Conservation (phyloP, 2,888 invertebrate genomes). For the Latrodectus hesperus region DNA sequence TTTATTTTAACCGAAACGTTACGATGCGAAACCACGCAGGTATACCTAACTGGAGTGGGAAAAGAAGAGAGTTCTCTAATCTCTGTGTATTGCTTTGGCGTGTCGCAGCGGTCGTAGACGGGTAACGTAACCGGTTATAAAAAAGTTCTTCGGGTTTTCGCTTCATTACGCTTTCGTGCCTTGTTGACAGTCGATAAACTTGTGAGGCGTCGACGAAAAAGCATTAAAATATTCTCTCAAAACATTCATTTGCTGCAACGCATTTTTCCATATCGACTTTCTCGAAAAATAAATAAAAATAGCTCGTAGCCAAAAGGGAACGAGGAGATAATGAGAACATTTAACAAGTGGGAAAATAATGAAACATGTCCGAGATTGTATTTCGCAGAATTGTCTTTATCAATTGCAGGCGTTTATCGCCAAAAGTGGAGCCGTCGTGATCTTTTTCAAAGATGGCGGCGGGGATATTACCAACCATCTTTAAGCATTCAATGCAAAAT, state of each 20-base stretch:
- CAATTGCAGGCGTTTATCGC: too few species aligned
- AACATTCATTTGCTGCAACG: background rate
- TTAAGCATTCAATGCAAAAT: too few species aligned
- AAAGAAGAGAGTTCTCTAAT: conserved; percentile 18
- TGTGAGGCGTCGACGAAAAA: background rate
- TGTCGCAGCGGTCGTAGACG: conserved; percentile 32
- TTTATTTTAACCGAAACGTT: conserved; percentile 48
- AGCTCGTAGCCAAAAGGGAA: too few species aligned
- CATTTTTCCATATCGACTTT: too few species aligned
- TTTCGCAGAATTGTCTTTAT: too few species aligned
- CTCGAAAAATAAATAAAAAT: too few species aligned
- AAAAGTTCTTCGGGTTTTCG: conserved; percentile 23
- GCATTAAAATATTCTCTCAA: background rate
- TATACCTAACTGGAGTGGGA: conserved; percentile 50
- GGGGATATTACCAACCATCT: too few species aligned
- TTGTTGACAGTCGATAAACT: conserved; percentile 27
- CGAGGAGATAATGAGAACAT: too few species aligned
- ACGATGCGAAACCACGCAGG: conserved; percentile 45
- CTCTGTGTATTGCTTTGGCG: conserved; percentile 42
- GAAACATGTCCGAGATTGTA: too few species aligned
- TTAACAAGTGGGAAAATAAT: too few species aligned
- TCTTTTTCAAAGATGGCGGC: too few species aligned
- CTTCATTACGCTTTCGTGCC: conserved; percentile 5
- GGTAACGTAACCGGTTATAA: conserved; percentile 57
- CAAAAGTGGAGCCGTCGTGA: too few species aligned